These are phyloP conservation scores for Camptogramma bilineatum DNA, from an alignment of 2,888 invertebrate species.

Conservation along the genomic window DNA sequence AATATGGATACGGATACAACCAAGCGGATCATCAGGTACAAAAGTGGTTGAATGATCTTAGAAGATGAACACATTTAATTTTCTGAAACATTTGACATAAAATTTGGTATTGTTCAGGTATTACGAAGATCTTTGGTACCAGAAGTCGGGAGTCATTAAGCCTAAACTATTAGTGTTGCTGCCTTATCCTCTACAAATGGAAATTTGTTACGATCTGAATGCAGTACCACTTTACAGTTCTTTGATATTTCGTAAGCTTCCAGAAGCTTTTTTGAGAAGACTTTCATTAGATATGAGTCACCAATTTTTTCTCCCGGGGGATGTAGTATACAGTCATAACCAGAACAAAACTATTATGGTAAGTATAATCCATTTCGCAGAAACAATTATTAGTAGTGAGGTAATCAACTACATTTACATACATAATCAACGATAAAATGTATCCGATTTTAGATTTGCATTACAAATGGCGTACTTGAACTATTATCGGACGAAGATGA, in stretches of 20 bases:
- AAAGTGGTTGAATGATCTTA: slow-evolving; percentile 18
- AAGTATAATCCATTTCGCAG: slow-evolving; percentile 41
- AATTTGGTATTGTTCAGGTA: slow-evolving; percentile 59
- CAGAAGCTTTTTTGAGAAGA: slow-evolving; percentile 81
- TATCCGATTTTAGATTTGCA: slow-evolving; percentile 67
- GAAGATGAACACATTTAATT: neutral
- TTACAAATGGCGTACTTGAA: slow-evolving; percentile 79
- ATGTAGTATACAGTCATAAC: slow-evolving; percentile 79
- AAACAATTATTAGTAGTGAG: slow-evolving; percentile 19
- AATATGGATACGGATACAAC: slow-evolving; percentile 73
- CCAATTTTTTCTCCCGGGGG: slow-evolving; percentile 82
- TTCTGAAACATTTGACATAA: slow-evolving; percentile 14
- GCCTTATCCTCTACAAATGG: slow-evolving; percentile 80
- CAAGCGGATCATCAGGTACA: slow-evolving; percentile 72
- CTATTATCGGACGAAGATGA: slow-evolving; percentile 83
- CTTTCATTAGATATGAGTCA: slow-evolving; percentile 81
- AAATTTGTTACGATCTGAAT: slow-evolving; percentile 82
- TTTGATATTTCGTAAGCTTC: slow-evolving; percentile 79
- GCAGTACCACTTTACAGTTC: slow-evolving; percentile 81
- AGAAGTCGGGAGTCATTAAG: slow-evolving; percentile 80
- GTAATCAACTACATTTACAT: neutral
- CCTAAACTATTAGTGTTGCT: slow-evolving; percentile 72
- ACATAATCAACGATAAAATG: neutral
- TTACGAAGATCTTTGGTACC: slow-evolving; percentile 82
- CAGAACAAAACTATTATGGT: slow-evolving; percentile 84